phyloP scores from a whole-genome alignment of 2,113 vertebrate species.

The Saimiri boliviensis region DNA sequence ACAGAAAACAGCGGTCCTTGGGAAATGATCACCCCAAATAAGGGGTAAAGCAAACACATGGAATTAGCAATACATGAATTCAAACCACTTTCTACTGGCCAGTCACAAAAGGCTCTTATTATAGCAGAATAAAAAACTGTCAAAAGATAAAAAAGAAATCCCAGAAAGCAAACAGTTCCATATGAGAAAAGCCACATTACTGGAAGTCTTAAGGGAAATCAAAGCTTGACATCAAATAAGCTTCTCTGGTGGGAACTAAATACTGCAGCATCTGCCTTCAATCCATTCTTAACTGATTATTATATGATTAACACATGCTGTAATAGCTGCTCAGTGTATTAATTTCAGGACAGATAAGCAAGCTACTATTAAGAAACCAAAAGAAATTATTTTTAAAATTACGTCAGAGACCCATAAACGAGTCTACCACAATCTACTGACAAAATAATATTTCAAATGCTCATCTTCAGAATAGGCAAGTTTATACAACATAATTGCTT shows the following conservation, averaged over 20 bases:
- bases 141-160: constrained; percentile 38
- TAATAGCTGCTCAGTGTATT: background rate
- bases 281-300: background rate
- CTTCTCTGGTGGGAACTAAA: constrained; percentile 7
- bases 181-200: background rate
- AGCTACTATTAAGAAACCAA: background rate
- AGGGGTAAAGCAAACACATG: background rate
- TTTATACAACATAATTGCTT: background rate
- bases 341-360: constrained; percentile 40
- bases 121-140: background rate
- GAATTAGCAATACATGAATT: background rate
- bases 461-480: background rate
- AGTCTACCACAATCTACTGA: background rate
- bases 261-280: background rate
- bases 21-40: background rate
- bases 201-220: constrained; percentile 24
- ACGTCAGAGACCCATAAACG: constrained; percentile 26
- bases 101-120: background rate
- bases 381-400: constrained; percentile 13
- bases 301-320: constrained; percentile 17
- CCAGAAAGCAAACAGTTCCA: constrained; percentile 29
- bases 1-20: background rate
- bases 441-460: background rate
- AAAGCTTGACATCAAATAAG: constrained; percentile 44
- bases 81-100: constrained; percentile 30